Evolutionary conservation across 2,797 vertebrate genomes (phyloP), one percentile per base, ranked within the genome.

Genomic region (Cryptoblepharus egeriae): DNA sequence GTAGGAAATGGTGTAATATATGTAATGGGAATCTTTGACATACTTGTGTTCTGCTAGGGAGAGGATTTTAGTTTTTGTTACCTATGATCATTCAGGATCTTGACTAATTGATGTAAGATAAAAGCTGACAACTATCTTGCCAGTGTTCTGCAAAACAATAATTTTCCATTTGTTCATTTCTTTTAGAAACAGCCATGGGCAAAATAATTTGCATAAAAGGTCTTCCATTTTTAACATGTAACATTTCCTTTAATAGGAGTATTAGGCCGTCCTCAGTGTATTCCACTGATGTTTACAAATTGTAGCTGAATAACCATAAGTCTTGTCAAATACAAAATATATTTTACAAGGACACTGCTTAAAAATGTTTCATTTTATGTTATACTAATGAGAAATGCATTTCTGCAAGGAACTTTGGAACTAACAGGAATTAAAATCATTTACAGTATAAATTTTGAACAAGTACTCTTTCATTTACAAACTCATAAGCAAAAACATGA

Each of bases 61-160:
- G 81, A 89, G 75, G 83, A 87, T 84, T 94, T 93, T 89, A 88
- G 80, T 69, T 90, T 94, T 89, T 93, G 90, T 93, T 70, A 81
- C 79, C 90, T 94, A n/a, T 92, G 90, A 94, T 94, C 93, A 89
- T 88, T 92, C 89, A 89, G 90, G 91, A 94, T 93, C 90, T 92
- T 93, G 92, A 91, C 93, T 96, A 95, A 96, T 94, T 94, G 94
- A 95, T 92, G 92, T 93, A 89, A 91, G 93, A 95, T 95, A 93
- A 95, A 94, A 95, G 93, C 92, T 92, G 91, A 94, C 93, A 93
- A 93, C 90, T 85, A 92, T 91, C 89, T 94, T 92, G 91, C 83
- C 82, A 92, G 85, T 86, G 84, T 91, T 95, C 85, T 89, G 88
- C 88, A 92, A 93, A 96, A 93, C 70, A 91, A 77, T 88, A 88